phyloP scores from a whole-genome alignment of 2,888 invertebrate genomes.

The Pterobdella sp. region DNA sequence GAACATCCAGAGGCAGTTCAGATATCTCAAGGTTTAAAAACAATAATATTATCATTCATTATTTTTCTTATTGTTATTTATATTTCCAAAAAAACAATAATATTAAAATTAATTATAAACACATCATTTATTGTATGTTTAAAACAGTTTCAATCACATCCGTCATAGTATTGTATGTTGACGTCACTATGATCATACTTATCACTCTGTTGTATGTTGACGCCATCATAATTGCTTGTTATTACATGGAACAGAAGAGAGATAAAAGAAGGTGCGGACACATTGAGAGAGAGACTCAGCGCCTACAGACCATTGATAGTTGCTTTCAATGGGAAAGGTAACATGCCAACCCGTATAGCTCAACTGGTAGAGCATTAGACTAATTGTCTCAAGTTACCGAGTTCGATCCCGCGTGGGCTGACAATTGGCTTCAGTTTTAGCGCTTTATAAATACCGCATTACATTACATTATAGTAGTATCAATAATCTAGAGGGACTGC shows the following conservation, averaged over 20 bases:
- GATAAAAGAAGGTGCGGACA: conserved; percentile 62
- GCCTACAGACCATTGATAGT: conserved; percentile 90
- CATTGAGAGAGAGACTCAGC: conserved; percentile 78
- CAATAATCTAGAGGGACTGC: too few relatives aligned
- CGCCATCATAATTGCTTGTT: background rate
- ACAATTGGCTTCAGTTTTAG: too few relatives aligned
- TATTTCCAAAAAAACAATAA: background rate
- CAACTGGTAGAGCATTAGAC: too few relatives aligned
- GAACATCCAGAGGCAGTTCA: conserved; percentile 89
- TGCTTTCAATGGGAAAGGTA: conserved; percentile 92
- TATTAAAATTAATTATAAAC: background rate
- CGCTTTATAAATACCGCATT: too few relatives aligned
- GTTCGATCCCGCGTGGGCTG: too few relatives aligned
- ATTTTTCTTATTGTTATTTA: background rate
- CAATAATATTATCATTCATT: conserved; percentile 10
- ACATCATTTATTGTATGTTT: too few relatives aligned
- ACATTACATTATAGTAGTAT: too few relatives aligned
- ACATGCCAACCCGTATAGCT: too few relatives aligned
- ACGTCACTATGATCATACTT: background rate
- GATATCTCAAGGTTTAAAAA: conserved; percentile 65
- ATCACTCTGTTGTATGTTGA: background rate
- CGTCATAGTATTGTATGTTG: too few relatives aligned
- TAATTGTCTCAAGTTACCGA: too few relatives aligned
- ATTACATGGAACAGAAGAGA: conserved; percentile 47
- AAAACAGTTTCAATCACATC: too few relatives aligned